Evolutionary conservation across 2,797 vertebrate species (phyloP).

Genomic region (Pseudochirops cupreus): DNA sequence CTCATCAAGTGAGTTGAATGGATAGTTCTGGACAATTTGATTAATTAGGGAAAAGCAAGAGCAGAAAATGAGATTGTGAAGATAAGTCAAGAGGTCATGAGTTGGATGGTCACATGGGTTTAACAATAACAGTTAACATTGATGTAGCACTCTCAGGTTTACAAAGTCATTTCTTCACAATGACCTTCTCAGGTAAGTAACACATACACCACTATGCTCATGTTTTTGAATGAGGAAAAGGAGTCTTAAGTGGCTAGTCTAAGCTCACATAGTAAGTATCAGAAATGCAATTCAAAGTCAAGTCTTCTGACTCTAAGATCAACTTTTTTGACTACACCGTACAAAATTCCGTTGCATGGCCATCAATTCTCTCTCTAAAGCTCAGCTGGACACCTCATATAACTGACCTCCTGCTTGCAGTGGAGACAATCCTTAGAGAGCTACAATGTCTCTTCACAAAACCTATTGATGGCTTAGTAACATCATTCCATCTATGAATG

Average conservation of each 20-base stretch:
- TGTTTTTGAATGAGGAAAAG: background rate
- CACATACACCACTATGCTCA: background rate
- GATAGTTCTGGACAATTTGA: slow-evolving; percentile 74
- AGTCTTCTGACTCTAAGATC: background rate
- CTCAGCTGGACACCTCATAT: slow-evolving; percentile 23
- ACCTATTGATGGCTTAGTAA: slow-evolving; percentile 1
- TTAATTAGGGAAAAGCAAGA: slow-evolving; percentile 75
- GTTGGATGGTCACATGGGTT: slow-evolving; percentile 39
- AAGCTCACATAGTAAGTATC: background rate
- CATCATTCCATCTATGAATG: slow-evolving; percentile 42
- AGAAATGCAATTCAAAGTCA: background rate
- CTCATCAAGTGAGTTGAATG: slow-evolving; percentile 74
- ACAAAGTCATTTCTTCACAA: background rate
- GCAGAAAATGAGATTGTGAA: slow-evolving; percentile 61
- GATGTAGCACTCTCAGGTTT: background rate
- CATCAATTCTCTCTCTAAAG: slow-evolving; percentile 27
- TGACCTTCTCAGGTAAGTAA: background rate
- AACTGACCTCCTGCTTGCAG: slow-evolving; percentile 25
- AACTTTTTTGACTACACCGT: background rate
- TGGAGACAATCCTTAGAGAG: background rate
- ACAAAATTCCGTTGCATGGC: slow-evolving; percentile 39
- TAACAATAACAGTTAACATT: background rate
- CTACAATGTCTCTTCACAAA: slow-evolving; percentile 6
- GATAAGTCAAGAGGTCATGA: slow-evolving; percentile 70
- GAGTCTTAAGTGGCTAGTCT: background rate